Evolutionary conservation across 2,113 vertebrate species (phyloP).

Genomic region (Barbus barbus): DNA sequence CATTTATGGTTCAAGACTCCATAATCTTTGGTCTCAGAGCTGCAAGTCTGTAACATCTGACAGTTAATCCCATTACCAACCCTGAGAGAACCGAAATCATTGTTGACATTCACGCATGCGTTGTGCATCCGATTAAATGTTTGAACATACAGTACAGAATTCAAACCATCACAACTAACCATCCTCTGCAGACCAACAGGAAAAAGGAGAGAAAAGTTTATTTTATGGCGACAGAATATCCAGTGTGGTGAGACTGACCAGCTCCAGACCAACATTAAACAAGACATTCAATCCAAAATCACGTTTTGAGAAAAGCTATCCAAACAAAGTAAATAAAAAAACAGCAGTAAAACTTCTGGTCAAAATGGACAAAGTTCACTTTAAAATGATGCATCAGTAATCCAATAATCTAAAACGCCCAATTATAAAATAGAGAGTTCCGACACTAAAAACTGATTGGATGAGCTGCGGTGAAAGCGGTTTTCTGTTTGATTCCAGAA

Average conservation of each 20-base stretch:
- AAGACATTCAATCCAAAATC: neutral
- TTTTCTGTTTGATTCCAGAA: neutral
- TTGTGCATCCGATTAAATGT: neutral
- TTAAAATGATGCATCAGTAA: neutral
- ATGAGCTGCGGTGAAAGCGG: neutral
- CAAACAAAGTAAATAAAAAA: neutral
- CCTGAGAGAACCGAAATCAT: neutral
- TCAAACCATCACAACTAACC: neutral
- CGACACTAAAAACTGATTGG: neutral
- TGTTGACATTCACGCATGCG: neutral
- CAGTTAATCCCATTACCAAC: neutral
- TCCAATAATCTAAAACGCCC: neutral
- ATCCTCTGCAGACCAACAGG: neutral
- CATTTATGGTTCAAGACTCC: neutral
- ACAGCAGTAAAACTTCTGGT: neutral
- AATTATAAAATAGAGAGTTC: neutral
- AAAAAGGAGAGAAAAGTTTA: conserved; percentile 7
- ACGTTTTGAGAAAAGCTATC: conserved; percentile 4
- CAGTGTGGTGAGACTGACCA: conserved; percentile 22
- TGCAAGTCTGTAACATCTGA: neutral
- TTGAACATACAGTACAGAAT: neutral
- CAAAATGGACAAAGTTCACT: neutral
- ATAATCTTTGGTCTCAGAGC: neutral
- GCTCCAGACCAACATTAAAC: neutral
- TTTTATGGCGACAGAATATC: neutral